Evolutionary conservation across 1,140 invertebrate genomes (phyloP), one percentile per base, ranked within the genome.

Genomic region (Drosophila ironensis): DNA sequence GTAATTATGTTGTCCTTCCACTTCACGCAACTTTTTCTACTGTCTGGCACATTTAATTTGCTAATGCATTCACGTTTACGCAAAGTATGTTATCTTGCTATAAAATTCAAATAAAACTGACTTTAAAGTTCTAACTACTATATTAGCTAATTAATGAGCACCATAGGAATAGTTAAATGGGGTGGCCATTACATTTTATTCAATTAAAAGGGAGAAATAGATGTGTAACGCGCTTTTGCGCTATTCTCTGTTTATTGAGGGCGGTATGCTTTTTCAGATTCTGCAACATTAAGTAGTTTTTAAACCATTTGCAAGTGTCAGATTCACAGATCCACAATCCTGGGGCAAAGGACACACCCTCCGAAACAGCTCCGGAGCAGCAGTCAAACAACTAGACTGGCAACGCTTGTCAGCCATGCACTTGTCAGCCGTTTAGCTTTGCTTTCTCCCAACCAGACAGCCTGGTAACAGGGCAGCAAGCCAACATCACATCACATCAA

Each of bases 351-450:
- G 68, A 16, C 50, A 68, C 53, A 35, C 28, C 3, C 38, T 17
- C n/a, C 5, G 20, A 12, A 66, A 14, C 46, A 22, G 20, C 35
- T 47, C 35, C 27, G 4, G 37, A 16, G n/a, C 24, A 40, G 37
- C 42, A 69, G 66, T 69, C 52, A 69, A 57, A 27, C 19, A 25
- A 44, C 20, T 48, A 37, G 52, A 59, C 64, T 69, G 64, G 42
- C 41, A 64, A 37, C 41, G 30, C 53, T 14, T 60, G 33, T n/a
- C n/a, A n/a, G n/a, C 37, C 44, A 24, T 56, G 44, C 66, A 69
- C 35, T 69, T 69, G 66, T 69, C 64, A 68, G 64, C 64, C 64
- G 42, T 69, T 69, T 69, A 44, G 52, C 28, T 45, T 17, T 48
- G 14, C 41, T 48, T 63, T 56, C 38, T 57, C 30, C 38, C 59